Conservation (phyloP, 2,888 invertebrate species). For the Lasioglossum marginatum region DNA sequence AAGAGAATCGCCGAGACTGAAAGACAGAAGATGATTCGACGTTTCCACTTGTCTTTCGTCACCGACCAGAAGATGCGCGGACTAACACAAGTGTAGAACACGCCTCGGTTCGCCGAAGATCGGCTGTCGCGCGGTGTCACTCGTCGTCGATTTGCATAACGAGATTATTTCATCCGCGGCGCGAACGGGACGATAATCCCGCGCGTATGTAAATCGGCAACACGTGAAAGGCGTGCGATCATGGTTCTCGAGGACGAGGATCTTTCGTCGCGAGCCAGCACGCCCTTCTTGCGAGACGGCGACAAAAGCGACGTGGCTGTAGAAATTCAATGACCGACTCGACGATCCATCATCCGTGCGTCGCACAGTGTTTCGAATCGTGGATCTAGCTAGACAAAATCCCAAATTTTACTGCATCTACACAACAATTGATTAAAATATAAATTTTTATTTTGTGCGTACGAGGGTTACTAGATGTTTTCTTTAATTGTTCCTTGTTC, state of each 20-base stretch:
- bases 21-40: conserved; percentile 21
- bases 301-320: conserved; percentile 54
- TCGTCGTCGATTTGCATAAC: conserved; percentile 74
- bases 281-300: conserved; percentile 40
- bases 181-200: background rate
- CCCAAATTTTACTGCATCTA: background rate
- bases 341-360: conserved; percentile 56
- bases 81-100: conserved; percentile 19
- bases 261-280: conserved; percentile 60
- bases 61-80: background rate
- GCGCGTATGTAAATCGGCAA: conserved; percentile 70
- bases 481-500: background rate
- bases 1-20: background rate
- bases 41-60: conserved; percentile 15
- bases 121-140: conserved; percentile 39
- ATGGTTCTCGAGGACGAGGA: conserved; percentile 66
- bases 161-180: conserved; percentile 74
- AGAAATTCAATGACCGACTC: conserved; percentile 65
- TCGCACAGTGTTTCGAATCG: background rate
- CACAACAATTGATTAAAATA: no score
- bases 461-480: background rate
- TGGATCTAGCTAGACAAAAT: background rate
- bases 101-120: conserved; percentile 25
- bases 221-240: conserved; percentile 74
- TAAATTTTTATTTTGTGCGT: no score